Conservation (phyloP, 2,113 vertebrate species). For the Taurulus bubalis region DNA sequence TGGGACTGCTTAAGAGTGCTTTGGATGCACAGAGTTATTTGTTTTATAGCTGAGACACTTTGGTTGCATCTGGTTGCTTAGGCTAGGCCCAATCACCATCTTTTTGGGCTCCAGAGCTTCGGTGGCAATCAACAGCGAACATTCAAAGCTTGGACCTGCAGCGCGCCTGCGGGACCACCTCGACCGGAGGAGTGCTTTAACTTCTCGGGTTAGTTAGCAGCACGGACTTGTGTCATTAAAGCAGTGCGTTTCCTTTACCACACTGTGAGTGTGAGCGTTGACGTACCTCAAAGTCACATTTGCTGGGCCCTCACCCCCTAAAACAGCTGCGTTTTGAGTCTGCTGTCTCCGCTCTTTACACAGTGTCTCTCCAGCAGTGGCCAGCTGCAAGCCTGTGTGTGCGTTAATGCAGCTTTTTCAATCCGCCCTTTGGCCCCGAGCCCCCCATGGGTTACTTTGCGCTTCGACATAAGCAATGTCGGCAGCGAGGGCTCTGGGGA, state of each 20-base stretch:
- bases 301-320: no score
- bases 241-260: neutral
- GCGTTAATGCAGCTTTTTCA: neutral
- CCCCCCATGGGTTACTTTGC: neutral
- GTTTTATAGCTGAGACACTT: no score
- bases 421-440: neutral
- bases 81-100: neutral
- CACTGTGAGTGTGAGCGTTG: neutral
- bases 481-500: neutral
- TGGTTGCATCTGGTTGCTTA: no score
- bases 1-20: neutral
- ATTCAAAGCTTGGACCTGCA: neutral
- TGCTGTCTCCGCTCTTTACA: neutral
- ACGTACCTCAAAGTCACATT: neutral
- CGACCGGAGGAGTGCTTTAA: neutral
- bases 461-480: neutral
- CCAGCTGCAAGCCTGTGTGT: neutral
- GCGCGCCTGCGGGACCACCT: no score
- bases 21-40: no score
- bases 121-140: neutral
- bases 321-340: neutral
- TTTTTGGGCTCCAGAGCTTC: no score
- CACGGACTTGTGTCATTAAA: no score
- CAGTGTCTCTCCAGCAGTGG: neutral
- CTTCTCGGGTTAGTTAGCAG: no score